These are phyloP conservation scores for Sialis fuliginosa DNA, from an alignment of 2,888 invertebrate genomes.

Conservation along the genomic window DNA sequence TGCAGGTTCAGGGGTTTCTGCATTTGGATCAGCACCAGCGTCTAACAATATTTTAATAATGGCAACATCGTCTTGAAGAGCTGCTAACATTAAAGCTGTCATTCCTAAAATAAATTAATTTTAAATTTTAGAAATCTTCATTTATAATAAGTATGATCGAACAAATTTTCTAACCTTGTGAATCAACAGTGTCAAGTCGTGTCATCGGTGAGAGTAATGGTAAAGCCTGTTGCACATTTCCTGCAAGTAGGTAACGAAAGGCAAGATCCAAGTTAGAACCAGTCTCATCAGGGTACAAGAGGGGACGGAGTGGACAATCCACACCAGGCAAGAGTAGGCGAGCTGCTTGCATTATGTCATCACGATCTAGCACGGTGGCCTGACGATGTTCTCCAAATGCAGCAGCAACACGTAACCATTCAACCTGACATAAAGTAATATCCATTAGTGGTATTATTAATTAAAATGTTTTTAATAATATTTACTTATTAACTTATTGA, in stretches of 20 bases:
- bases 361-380: slow-evolving; percentile 60
- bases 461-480: too few species aligned
- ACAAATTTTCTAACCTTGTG: slow-evolving; percentile 21
- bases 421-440: slow-evolving; percentile 28
- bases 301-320: slow-evolving; percentile 68
- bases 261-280: slow-evolving; percentile 49
- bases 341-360: slow-evolving; percentile 80
- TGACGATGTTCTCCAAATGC: slow-evolving; percentile 70
- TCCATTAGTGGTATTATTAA: too few species aligned
- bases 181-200: slow-evolving; percentile 57
- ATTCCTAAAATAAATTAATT: slow-evolving; percentile 30
- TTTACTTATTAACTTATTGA: too few species aligned
- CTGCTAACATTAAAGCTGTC: slow-evolving; percentile 70
- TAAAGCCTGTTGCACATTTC: slow-evolving; percentile 59
- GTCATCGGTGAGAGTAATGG: slow-evolving; percentile 52
- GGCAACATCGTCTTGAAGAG: slow-evolving; percentile 29
- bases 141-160: too few species aligned
- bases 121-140: too few species aligned
- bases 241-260: slow-evolving; percentile 65
- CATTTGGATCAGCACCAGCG: slow-evolving; percentile 58
- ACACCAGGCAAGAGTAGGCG: slow-evolving; percentile 70
- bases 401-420: slow-evolving; percentile 71
- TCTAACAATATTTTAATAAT: background rate
- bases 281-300: slow-evolving; percentile 16
- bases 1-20: slow-evolving; percentile 55